Evolutionary conservation across 2,888 invertebrate species (phyloP).

Genomic region (Crematogaster levior): DNA sequence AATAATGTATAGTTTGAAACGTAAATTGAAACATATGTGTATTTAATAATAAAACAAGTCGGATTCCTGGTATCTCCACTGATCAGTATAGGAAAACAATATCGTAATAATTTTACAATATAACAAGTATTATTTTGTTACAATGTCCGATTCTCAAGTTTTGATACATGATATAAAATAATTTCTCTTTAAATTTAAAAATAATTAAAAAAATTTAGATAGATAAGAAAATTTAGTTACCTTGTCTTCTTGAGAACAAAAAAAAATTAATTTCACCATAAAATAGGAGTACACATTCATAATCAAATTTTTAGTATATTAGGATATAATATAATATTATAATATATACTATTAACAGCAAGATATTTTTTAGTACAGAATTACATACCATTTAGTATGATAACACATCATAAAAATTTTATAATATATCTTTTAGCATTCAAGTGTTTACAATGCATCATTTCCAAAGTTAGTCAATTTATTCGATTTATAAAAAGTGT

Average conservation of each 20-base stretch:
- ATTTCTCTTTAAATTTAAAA: neutral
- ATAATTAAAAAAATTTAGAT: neutral
- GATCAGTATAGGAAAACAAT: neutral
- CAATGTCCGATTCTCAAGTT: neutral
- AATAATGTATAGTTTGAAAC: neutral
- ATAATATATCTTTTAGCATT: neutral
- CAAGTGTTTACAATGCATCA: neutral
- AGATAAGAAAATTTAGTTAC: neutral
- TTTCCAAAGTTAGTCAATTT: neutral
- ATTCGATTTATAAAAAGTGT: neutral
- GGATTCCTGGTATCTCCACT: neutral
- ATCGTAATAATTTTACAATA: neutral
- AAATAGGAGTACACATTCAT: neutral
- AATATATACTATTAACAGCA: no score
- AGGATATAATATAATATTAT: neutral
- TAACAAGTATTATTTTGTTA: slow-evolving; percentile 9
- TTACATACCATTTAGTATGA: neutral
- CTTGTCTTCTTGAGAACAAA: neutral
- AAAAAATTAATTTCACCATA: neutral
- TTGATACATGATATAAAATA: slow-evolving; percentile 2
- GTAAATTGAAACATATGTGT: neutral
- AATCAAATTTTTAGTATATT: neutral
- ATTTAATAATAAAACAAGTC: neutral
- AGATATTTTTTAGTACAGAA: slow-evolving; percentile 8
- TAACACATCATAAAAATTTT: neutral